Evolutionary conservation across 2,113 vertebrate species (phyloP).

Genomic region (Pituophis catenifer): DNA sequence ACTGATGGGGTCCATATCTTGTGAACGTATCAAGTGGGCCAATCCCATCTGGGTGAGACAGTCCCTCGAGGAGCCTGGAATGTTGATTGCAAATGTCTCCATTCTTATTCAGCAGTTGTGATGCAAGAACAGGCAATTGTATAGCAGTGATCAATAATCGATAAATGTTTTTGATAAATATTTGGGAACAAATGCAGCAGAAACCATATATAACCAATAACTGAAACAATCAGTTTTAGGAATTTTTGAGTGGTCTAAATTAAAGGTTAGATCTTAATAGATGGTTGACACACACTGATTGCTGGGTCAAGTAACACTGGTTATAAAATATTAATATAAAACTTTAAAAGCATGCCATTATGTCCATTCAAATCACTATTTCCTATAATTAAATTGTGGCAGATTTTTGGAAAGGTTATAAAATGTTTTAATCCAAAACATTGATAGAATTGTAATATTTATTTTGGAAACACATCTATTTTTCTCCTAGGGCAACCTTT

Average conservation of each 20-base stretch:
- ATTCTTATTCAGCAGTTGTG: background rate
- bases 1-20: background rate
- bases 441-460: background rate
- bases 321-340: background rate
- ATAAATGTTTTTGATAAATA: background rate
- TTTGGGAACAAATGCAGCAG: slow-evolving; percentile 29
- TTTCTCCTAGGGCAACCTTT: background rate
- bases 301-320: background rate
- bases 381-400: background rate
- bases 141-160: background rate
- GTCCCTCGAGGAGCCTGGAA: background rate
- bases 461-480: background rate
- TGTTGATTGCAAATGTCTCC: background rate
- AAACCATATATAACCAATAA: background rate
- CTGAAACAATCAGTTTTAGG: slow-evolving; percentile 20
- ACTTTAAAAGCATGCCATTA: background rate
- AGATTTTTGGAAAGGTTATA: background rate
- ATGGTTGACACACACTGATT: slow-evolving; percentile 7
- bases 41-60: background rate
- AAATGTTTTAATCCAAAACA: background rate
- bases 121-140: slow-evolving; percentile 17
- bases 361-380: background rate
- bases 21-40: background rate
- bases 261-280: slow-evolving; percentile 6
- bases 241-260: slow-evolving; percentile 14